phyloP scores from a whole-genome alignment of 2,113 vertebrate genomes.

The Probosciger aterrimus region DNA sequence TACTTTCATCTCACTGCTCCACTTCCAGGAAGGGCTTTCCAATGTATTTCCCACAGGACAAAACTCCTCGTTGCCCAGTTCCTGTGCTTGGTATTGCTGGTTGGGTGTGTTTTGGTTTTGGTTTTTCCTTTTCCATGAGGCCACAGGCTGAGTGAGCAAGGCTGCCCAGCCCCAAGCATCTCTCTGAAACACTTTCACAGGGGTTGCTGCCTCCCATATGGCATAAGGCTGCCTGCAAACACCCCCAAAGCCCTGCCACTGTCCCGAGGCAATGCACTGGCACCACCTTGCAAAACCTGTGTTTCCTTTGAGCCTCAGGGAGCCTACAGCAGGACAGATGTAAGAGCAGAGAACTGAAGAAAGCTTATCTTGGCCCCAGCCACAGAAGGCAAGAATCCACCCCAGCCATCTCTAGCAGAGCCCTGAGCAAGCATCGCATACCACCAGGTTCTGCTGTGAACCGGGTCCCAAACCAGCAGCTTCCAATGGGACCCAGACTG shows the following conservation, averaged over 20 bases:
- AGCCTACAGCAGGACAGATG: not conserved
- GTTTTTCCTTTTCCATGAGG: not conserved
- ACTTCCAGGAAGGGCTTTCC: not conserved
- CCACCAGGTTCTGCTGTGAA: not conserved
- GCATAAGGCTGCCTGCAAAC: not conserved
- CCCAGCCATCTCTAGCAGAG: not conserved
- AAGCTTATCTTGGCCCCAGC: not conserved
- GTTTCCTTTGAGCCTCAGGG: not conserved
- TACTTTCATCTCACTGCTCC: not conserved
- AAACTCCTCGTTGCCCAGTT: not conserved
- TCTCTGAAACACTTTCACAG: not conserved
- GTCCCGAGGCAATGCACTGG: rapidly evolving
- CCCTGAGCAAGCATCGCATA: not conserved
- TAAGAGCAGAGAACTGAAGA: not conserved
- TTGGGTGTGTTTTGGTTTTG: not conserved
- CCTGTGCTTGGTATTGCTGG: not conserved
- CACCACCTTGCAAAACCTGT: rapidly evolving
- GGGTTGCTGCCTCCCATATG: not conserved
- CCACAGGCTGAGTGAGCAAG: rapidly evolving
- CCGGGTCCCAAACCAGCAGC: not conserved
- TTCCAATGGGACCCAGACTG: not conserved
- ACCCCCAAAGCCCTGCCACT: not conserved
- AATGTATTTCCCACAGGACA: not conserved
- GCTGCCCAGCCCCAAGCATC: not conserved
- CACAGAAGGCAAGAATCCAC: not conserved